Base-by-base conservation (phyloP, 1,140 invertebrate species). In the Trichogramma pretiosum region DNA sequence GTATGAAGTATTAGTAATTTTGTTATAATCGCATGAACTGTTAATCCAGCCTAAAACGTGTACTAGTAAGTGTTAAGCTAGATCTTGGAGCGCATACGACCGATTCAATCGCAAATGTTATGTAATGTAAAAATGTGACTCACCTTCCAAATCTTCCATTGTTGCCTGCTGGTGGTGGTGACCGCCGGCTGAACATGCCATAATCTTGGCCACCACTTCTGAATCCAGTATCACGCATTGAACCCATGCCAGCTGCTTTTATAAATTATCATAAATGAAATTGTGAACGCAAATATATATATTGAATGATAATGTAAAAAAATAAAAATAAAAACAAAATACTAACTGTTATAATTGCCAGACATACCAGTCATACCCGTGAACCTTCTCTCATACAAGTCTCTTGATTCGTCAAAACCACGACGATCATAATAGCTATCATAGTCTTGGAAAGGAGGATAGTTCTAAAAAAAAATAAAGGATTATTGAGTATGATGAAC, bases 101-200 rank as follows among this genome's bases (percentile, higher is more conserved):
- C 38, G 32, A 46, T 51, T 7, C 11, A 28, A 5, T 7, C 11
- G 24, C 11, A 28, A 7, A 28, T 28, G 11, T 7, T 5, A 28
- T 28, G 11, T 11, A 28, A 45, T 50, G 41, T 45, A 50, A 50
- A 36, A 36, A 45, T n/a, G 14, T 45, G 56, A 65, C 64, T 74
- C 58, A 74, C 73, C 73, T 74, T n/a, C n/a, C n/a, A 64, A 74
- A 75, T 61, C 73, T 58, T 50, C 68, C 65, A 52, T 73, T 72
- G 52, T 68, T 72, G 48, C 66, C 68, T 39, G 65, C 66, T 21
- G 72, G 63, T 37, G 85, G 84, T 50, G 83, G 83, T 53, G 84
- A 85, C 58, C 85, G 75, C 50, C 86, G 76, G 65, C 83, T 88
- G 66, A 86, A 88, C 82, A 88, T 85, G 45, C 84, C 82, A 64